Percentiles rank a stretch among this genome's conserved stretches.
phyloP scores from a whole-genome alignment of 2,797 vertebrate species.

The Simalia tracyae region DNA sequence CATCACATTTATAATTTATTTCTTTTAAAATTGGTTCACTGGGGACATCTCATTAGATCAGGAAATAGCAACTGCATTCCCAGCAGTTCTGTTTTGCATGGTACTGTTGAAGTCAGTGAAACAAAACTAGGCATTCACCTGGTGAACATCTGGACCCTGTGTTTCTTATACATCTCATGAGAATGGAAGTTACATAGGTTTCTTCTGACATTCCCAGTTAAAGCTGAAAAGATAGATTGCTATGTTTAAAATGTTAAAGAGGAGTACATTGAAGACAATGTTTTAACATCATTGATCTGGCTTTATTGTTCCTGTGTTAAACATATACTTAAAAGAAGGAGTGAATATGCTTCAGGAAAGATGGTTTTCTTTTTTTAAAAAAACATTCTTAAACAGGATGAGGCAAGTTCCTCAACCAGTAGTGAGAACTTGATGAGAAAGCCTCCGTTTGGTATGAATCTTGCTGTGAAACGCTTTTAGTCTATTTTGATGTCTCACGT shows the following conservation, averaged over 20 bases:
- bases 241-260: neutral
- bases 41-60: neutral
- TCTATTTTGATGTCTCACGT: neutral
- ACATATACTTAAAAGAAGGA: neutral
- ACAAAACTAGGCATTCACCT: constrained; percentile 13
- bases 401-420: neutral
- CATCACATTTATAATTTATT: neutral
- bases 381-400: neutral
- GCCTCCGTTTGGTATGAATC: neutral
- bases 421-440: neutral
- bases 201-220: neutral
- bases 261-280: neutral
- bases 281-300: neutral
- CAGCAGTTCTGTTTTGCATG: fast-evolving
- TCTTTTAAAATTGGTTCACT: constrained; percentile 16
- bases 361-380: neutral
- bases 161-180: neutral
- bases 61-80: neutral
- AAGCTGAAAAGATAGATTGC: neutral
- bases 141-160: neutral
- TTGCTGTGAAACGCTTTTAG: neutral
- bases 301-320: neutral
- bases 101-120: neutral
- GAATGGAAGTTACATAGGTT: neutral
- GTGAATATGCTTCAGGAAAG: neutral